Evolutionary conservation across 2,113 vertebrate species (phyloP).

Genomic region (Salvelinus fontinalis): DNA sequence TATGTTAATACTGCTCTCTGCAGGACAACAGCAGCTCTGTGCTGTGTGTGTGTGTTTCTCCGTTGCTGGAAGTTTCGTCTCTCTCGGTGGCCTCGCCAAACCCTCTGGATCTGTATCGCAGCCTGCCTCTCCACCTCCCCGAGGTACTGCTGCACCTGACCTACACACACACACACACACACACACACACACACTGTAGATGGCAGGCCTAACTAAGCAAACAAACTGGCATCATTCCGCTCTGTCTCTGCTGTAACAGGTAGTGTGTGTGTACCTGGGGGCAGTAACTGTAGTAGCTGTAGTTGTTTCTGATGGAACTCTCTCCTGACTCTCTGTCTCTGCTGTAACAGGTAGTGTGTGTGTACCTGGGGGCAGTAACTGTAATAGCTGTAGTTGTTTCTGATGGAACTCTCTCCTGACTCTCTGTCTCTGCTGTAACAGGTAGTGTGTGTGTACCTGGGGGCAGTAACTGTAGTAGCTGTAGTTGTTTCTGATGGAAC

Average conservation of each 20-base stretch:
- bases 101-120: conserved; percentile 87
- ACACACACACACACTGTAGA: background rate
- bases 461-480: conserved; percentile 84
- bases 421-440: conserved; percentile 69
- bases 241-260: too few species aligned
- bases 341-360: background rate
- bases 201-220: background rate
- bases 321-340: conserved; percentile 83
- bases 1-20: conserved; percentile 84
- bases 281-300: conserved; percentile 83
- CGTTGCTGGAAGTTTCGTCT: conserved; percentile 76
- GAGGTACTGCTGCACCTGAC: conserved; percentile 82
- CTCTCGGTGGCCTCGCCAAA: conserved; percentile 85
- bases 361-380: conserved; percentile 86
- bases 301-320: conserved; percentile 85
- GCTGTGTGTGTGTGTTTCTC: conserved; percentile 69
- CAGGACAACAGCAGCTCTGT: conserved; percentile 83
- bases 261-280: conserved; percentile 75
- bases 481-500: conserved; percentile 85
- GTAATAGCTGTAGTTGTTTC: conserved; percentile 81
- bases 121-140: conserved; percentile 82
- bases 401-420: conserved; percentile 87
- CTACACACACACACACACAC: conserved; percentile 42
- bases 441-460: conserved; percentile 72
- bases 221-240: background rate